Base-by-base conservation (phyloP, 2,888 invertebrate species). In the Philopedon plagiatum region DNA sequence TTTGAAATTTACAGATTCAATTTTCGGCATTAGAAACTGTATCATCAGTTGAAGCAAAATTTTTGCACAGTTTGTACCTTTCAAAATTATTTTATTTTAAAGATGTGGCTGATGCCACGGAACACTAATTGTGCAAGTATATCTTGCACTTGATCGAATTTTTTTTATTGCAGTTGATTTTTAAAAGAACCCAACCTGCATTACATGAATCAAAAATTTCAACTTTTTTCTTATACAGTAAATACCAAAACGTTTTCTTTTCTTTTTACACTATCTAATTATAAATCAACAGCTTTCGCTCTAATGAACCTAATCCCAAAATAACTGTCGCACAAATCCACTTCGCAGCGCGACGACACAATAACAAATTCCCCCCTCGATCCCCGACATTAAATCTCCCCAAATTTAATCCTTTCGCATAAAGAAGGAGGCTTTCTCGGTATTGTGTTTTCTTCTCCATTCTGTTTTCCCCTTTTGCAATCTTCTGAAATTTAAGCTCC, bases 341-440 rank as follows among this genome's bases (percentile, higher is more conserved):
- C 63, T 63, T 51, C 39, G 51, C 49, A 29, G 26, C 41, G 56
- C 44, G 44, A 57, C 56, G 51, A 51, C 54, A 68, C 68, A 68
- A 68, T 68, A 68, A 60, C 68, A 61, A 61, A 68, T 54, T 39
- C 54, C 54, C 61, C 65, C 44, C 29, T 15, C 18, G 39, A 60
- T 61, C 61, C 68, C 68, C 41, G 61, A 68, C n/a, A 61, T 68
- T 61, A 68, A 68, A 61, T 68, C 51, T 61, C 68, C 68, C 54
- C 39, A 34, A 60, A 54, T 37, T 60, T 51, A 65, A 68, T 61
- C 61, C 68, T 61, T 68, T 61, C 39, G 41, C 13, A 61, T 51
- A 68, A 67, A 34, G n/a, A n/a, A n/a, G 61, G 67, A 37, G 61
- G 26, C 54, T 15, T 54, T 54, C 51, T 54, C 29, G 29, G 15